phyloP scores from a whole-genome alignment of 2,888 invertebrate genomes.

The Deilephila porcellus region DNA sequence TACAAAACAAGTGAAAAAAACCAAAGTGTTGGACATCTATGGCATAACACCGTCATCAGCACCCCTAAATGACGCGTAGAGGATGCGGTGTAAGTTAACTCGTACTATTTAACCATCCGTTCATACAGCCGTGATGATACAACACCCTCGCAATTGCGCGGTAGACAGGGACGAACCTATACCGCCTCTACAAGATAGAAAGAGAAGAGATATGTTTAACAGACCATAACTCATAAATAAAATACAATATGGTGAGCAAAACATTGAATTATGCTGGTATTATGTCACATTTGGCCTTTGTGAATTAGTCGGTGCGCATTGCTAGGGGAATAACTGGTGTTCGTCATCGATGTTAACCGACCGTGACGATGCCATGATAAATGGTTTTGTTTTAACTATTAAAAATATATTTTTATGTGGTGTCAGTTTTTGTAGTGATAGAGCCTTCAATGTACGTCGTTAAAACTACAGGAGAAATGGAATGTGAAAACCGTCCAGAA shows the following conservation, averaged over 20 bases:
- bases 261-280: conserved; percentile 85
- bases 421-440: neutral
- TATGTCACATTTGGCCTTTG: conserved; percentile 85
- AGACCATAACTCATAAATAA: conserved; percentile 85
- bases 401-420: neutral
- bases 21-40: neutral
- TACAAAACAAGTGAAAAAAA: too few relatives aligned
- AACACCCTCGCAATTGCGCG: conserved; percentile 64
- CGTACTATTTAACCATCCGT: conserved; percentile 83
- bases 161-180: conserved; percentile 60
- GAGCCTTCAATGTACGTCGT: too few relatives aligned
- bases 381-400: neutral
- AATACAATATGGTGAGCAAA: conserved; percentile 86
- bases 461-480: too few relatives aligned
- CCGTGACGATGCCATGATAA: conserved; percentile 41
- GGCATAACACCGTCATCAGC: conserved; percentile 63
- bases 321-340: conserved; percentile 72
- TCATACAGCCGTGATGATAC: conserved; percentile 76
- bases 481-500: too few relatives aligned
- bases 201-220: conserved; percentile 65
- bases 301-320: conserved; percentile 75
- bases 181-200: conserved; percentile 45
- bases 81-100: conserved; percentile 83
- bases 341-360: conserved; percentile 69
- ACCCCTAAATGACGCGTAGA: conserved; percentile 80